A percentile compares a stretch with the other conserved stretches of the same genome.
Evolutionary conservation across 2,888 invertebrate genomes (phyloP).

Genomic region (Thymelicus acteon): DNA sequence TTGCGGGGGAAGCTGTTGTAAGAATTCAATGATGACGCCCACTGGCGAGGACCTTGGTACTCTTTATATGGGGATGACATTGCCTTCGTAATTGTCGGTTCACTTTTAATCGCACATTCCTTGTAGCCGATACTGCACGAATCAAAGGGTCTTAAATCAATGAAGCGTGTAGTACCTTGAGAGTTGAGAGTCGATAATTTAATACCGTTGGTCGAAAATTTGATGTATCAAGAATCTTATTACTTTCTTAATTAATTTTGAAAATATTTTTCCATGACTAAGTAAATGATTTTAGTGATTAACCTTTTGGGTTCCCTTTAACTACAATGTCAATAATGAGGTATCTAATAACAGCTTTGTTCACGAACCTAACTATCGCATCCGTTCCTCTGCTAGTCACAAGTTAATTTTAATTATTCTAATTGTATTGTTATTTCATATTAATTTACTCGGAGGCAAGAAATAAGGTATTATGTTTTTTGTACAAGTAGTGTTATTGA

Average conservation of each 20-base stretch:
- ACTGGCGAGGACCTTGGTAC: slow-evolving; percentile 63
- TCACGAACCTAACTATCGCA: background rate
- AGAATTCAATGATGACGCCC: slow-evolving; percentile 71
- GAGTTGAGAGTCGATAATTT: background rate
- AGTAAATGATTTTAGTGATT: background rate
- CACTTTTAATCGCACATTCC: slow-evolving; percentile 56
- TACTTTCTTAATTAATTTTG: too few species aligned
- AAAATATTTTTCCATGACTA: too few species aligned
- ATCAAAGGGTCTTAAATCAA: background rate
- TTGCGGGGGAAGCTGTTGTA: slow-evolving; percentile 62
- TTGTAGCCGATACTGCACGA: slow-evolving; percentile 3
- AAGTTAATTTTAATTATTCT: slow-evolving; percentile 13
- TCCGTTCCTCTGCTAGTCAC: background rate
- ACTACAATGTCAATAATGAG: background rate
- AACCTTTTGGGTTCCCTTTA: background rate
- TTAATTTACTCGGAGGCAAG: slow-evolving; percentile 25
- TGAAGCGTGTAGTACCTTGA: background rate
- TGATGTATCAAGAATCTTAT: too few species aligned
- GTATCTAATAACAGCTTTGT: slow-evolving; percentile 14
- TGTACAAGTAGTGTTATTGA: slow-evolving; percentile 8
- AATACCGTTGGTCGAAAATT: too few species aligned
- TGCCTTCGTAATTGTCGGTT: slow-evolving; percentile 62
- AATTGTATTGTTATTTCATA: slow-evolving; percentile 26
- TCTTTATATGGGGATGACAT: slow-evolving; percentile 64
- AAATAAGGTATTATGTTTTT: slow-evolving; percentile 19